A percentile compares a stretch with the other conserved stretches of the same genome.
Evolutionary conservation across 2,113 vertebrate genomes (phyloP).

Genomic region (Cryptotis parvus): DNA sequence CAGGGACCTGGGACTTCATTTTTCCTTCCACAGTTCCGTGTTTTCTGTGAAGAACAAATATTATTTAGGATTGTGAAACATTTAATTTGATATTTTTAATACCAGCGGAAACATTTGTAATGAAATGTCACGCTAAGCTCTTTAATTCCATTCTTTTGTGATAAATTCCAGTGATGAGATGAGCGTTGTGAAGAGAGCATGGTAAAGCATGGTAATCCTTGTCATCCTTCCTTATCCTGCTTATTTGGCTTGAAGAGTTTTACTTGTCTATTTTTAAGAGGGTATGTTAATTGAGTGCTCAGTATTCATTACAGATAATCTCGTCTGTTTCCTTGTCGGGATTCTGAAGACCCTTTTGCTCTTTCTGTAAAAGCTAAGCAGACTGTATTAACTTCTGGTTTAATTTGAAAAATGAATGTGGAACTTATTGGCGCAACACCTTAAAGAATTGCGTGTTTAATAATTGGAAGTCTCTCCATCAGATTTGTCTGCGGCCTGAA

Average conservation of each 20-base stretch:
- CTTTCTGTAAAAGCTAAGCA: conserved; percentile 81
- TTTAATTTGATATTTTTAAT: conserved; percentile 49
- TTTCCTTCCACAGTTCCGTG: conserved; percentile 40
- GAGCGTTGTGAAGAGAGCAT: conserved; percentile 73
- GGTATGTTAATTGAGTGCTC: conserved; percentile 85
- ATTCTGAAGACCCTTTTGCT: conserved; percentile 81
- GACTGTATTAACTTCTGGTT: conserved; percentile 89
- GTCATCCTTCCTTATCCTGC: conserved; percentile 80
- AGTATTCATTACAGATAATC: conserved; percentile 86
- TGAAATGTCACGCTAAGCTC: conserved; percentile 66
- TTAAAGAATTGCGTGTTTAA: conserved; percentile 88
- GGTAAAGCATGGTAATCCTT: conserved; percentile 78
- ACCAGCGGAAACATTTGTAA: conserved; percentile 59
- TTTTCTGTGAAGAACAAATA: conserved; percentile 35
- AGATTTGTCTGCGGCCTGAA: conserved; percentile 87
- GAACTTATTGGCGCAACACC: conserved; percentile 87
- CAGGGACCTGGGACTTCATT: conserved; percentile 37
- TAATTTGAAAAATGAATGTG: conserved; percentile 86
- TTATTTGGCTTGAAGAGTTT: conserved; percentile 83
- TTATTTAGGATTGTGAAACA: conserved; percentile 23
- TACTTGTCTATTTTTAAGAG: conserved; percentile 71
- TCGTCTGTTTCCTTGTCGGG: conserved; percentile 83
- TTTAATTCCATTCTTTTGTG: conserved; percentile 70
- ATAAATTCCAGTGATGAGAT: conserved; percentile 67
- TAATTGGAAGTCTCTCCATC: conserved; percentile 89